These are phyloP conservation scores for Neofelis nebulosa DNA, from an alignment of 2,113 vertebrate species.

Conservation along the genomic window DNA sequence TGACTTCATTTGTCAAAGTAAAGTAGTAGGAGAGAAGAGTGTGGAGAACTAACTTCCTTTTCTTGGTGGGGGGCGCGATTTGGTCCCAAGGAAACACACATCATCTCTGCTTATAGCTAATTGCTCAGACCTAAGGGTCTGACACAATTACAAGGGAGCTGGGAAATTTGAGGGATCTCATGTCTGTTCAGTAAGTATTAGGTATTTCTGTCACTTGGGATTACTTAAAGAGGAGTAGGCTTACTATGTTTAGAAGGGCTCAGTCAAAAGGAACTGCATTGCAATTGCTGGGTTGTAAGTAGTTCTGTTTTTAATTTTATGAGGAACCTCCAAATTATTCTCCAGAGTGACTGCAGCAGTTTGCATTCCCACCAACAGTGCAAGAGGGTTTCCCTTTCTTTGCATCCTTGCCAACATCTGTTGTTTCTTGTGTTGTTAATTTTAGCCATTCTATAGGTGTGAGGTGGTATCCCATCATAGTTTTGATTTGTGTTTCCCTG, in stretches of 20 bases:
- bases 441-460: no score
- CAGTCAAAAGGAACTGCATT: not conserved
- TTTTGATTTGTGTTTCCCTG: no score
- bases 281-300: no score
- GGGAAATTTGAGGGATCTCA: not conserved
- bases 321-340: no score
- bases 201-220: not conserved
- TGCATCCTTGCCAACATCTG: no score
- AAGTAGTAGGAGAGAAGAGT: not conserved
- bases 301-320: no score
- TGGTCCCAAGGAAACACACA: not conserved
- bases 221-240: not conserved
- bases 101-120: not conserved
- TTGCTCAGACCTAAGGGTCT: not conserved
- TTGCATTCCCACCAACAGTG: no score
- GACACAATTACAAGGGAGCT: not conserved
- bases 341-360: no score
- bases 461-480: no score
- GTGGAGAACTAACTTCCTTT: not conserved
- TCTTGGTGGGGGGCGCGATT: no score
- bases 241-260: not conserved
- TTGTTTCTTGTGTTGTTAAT: no score
- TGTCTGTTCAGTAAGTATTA: not conserved
- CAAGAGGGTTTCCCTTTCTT: no score
- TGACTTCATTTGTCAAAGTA: not conserved